Base-by-base conservation (phyloP, 2,888 invertebrate species). In the Clanis bilineata region DNA sequence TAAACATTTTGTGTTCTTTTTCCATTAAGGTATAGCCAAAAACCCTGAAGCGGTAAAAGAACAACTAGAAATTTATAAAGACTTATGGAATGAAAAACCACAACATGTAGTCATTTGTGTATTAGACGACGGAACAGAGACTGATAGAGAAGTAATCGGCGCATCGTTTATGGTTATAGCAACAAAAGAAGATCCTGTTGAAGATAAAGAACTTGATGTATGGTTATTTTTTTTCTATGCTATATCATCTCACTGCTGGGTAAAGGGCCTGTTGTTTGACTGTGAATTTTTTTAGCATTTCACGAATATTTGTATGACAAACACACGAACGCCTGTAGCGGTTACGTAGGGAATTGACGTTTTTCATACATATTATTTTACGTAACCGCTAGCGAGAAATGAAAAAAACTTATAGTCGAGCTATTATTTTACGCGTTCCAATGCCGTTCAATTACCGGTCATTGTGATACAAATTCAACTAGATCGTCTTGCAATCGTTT, bases 41-140 rank as follows among this genome's bases (percentile, higher is more conserved):
- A 82, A 58, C 45, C 45, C 67, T 15, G 68, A 72, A 36, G 77
- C 83, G 0, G 22, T 75, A 2, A 59, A 64, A n/a, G 81, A 83
- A 65, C 36, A 68, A 28, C 61, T 64, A 51, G 57, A 57, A n/a
- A 51, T 64, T 4, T 28, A 70, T 10, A 55, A 57, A 0, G 51
- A 59, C 1, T 59, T 67, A 41, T 63, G 63, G 23, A 57, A 63
- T 4, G 43, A 64, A 1, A 59, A 65, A 2, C 56, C 62, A 2
- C 62, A 63, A 25, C 64, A 72, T 18, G 64, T 68, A 9, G 62
- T 69, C 0, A 62, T 81, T 15, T 85, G 85, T 64, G 80, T 77
- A 45, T 43, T 72, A 0, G 83, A 83, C 36, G 73, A 74, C 7
- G 71, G 64, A 1, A 62, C 67, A 12, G 72, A 67, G 2, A 39